Evolutionary conservation across 2,888 invertebrate species (phyloP), one percentile per base, ranked within the genome.

Genomic region (Hirtodrosophila alboralis): DNA sequence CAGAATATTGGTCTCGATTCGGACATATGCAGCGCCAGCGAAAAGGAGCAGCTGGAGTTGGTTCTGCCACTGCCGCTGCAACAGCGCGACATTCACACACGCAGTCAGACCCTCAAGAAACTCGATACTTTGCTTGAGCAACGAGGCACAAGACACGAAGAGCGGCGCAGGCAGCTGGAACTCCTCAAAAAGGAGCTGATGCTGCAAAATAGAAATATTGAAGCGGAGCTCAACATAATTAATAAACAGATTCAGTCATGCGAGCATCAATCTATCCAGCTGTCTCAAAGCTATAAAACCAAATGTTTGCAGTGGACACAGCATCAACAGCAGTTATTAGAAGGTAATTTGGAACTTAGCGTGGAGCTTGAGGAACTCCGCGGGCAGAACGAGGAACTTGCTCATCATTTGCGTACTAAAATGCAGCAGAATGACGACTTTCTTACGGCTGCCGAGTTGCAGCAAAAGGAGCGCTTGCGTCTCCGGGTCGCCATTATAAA

Each of bases 1-100:
- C 71, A 77, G 12, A 71, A 75, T 13, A 70, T 88, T 4, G 61
- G 63, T 10, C 79, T 66, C 14, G 77, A 84, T 26, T 69, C 83
- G 1, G 59, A 71, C 23, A 41, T 84, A 8, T 60, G 56, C 28
- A 61, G 51, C 7, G 53, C 57, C 13, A 57, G 56, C 8, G 60
- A 70, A 7, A 56, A 58, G 7, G 61, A 71, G 13, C 54, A 72
- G 7, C 51, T 84, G 8, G 59, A 83, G 31, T 41, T 88, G 13
- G 60, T 80, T 0, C 40, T 87, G 31, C 66, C 78, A 5, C 63
- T 86, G 36, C 36, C 49, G 38, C 38, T 49, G 21, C 27, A 33
- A 21, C 7, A 48, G 51, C 9, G 13, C 0, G 58, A 80, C 2
- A 57, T 76, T 7, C 27, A 34, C n/a, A 40, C 28, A 1, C 36